A percentile compares a stretch with the other conserved stretches of the same genome.
These are phyloP conservation scores for Hartigia nigra DNA, from an alignment of 2,888 invertebrate species.

Conservation along the genomic window DNA sequence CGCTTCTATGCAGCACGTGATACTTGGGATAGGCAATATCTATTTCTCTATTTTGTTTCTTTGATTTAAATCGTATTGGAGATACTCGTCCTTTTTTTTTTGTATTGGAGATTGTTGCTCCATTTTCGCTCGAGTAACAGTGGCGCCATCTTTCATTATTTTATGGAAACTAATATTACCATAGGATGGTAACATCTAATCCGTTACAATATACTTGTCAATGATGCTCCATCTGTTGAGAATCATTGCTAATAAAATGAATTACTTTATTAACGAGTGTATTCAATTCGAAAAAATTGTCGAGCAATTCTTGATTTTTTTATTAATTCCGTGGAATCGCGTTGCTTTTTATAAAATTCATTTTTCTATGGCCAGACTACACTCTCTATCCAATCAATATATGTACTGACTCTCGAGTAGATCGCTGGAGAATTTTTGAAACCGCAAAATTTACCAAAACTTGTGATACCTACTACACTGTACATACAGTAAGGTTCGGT, in stretches of 20 bases:
- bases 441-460: constrained; percentile 66
- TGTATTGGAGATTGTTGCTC: neutral
- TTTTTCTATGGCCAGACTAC: constrained; percentile 56
- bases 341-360: neutral
- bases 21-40: neutral
- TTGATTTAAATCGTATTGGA: neutral
- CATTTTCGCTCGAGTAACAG: neutral
- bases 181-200: neutral
- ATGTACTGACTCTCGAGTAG: constrained; percentile 63
- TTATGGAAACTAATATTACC: neutral
- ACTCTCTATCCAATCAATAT: constrained; percentile 65
- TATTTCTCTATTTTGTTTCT: neutral
- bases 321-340: neutral
- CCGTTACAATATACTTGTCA: neutral
- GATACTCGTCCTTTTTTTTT: neutral
- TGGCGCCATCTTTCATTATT: neutral
- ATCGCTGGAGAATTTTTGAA: constrained; percentile 62
- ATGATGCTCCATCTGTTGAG: neutral
- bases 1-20: neutral
- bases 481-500: constrained; percentile 61
- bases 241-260: neutral
- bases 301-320: neutral
- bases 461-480: constrained; percentile 64
- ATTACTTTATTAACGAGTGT: neutral
- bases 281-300: neutral